Conservation (phyloP, 2,797 vertebrate species). For the Anguilla megastoma region DNA sequence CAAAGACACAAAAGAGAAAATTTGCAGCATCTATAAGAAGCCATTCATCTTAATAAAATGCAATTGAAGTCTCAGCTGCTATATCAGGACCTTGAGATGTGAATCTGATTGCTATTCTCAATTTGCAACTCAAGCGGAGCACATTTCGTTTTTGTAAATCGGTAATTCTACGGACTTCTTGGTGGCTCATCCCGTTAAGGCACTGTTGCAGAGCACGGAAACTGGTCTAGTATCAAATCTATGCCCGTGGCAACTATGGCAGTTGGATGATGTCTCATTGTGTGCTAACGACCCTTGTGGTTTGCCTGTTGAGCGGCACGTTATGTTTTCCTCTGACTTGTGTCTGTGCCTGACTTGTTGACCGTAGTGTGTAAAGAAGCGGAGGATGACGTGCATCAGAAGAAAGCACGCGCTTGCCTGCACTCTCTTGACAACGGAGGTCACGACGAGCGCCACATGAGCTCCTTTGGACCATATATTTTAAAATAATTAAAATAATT, state of each 20-base stretch:
- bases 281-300: too few relatives aligned
- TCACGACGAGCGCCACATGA: too few relatives aligned
- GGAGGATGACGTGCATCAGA: too few relatives aligned
- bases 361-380: too few relatives aligned
- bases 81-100: constrained; percentile 37
- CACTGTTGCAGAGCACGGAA: neutral
- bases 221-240: too few relatives aligned
- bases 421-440: too few relatives aligned
- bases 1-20: constrained; percentile 34
- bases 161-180: neutral
- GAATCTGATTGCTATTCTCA: constrained; percentile 31
- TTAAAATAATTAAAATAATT: constrained; percentile 37
- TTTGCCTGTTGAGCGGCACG: too few relatives aligned
- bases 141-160: constrained; percentile 12
- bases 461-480: too few relatives aligned
- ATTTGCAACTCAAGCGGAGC: constrained; percentile 26
- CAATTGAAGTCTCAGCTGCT: constrained; percentile 27
- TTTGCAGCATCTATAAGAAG: constrained; percentile 33
- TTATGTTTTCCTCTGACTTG: neutral
- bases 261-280: too few relatives aligned
- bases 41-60: constrained; percentile 23
- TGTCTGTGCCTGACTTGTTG: neutral
- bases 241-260: too few relatives aligned
- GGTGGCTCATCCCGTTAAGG: neutral
- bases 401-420: neutral